phyloP scores from a whole-genome alignment of 2,797 vertebrate species.

The Premnoplex brunnescens region DNA sequence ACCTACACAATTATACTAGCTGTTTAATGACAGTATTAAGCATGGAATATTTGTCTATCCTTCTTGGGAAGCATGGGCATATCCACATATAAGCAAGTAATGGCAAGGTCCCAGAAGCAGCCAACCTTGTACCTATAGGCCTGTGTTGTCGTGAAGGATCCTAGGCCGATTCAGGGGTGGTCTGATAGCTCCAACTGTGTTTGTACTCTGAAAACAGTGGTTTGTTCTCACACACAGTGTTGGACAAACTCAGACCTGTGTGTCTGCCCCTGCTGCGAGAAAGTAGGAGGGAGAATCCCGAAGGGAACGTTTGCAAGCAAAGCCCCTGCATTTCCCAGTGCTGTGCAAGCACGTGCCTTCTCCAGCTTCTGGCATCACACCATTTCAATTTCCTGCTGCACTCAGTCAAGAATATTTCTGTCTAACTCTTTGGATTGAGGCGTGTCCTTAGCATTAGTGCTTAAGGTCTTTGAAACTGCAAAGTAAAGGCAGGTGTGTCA shows the following conservation, averaged over 20 bases:
- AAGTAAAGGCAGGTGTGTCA: not conserved
- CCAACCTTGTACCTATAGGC: not conserved
- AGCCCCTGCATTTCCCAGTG: constrained; percentile 31
- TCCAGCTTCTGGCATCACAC: constrained; percentile 17
- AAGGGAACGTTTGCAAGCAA: constrained; percentile 28
- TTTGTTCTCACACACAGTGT: constrained; percentile 34
- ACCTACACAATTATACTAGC: not conserved
- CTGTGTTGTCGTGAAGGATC: not conserved
- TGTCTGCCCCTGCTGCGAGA: not conserved
- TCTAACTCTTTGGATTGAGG: not conserved
- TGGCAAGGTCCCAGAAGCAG: not conserved
- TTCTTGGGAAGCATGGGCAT: not conserved
- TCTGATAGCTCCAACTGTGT: not conserved
- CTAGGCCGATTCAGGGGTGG: not conserved
- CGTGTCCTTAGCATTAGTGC: not conserved
- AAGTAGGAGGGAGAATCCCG: not conserved
- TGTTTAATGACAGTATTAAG: not conserved
- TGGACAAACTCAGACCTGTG: constrained; percentile 1
- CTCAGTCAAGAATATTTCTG: not conserved
- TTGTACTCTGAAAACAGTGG: not conserved
- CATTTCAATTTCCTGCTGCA: constrained; percentile 21
- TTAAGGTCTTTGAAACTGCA: not conserved
- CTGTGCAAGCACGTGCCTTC: not conserved
- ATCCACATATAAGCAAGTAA: not conserved
- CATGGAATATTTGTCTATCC: not conserved